Percentiles rank a stretch among this genome's conserved stretches.
These are phyloP conservation scores for Sigmodon hispidus DNA, from an alignment of 2,113 vertebrate genomes.

Conservation along the genomic window DNA sequence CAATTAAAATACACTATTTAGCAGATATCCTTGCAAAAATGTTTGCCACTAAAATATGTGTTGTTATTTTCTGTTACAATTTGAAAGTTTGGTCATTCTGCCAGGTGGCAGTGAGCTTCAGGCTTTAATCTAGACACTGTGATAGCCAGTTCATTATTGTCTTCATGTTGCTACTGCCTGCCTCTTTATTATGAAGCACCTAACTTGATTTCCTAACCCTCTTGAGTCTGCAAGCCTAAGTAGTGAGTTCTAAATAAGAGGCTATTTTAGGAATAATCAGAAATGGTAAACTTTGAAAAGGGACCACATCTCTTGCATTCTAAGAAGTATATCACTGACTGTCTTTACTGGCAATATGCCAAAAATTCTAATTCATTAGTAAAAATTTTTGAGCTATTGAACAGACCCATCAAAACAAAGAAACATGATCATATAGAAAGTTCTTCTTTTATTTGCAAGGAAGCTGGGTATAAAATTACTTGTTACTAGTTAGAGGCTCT, in stretches of 20 bases:
- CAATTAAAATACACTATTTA: neutral
- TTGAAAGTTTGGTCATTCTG: neutral
- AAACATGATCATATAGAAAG: neutral
- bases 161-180: neutral
- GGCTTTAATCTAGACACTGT: neutral
- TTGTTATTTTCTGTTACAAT: neutral
- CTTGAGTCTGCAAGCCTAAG: neutral
- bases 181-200: neutral
- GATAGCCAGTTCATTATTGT: neutral
- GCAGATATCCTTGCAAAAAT: neutral
- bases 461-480: neutral
- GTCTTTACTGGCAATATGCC: neutral
- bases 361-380: neutral
- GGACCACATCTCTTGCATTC: neutral
- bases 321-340: neutral
- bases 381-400: neutral
- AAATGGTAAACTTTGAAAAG: neutral
- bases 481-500: neutral
- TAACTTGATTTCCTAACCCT: neutral
- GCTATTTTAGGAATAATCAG: neutral
- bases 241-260: neutral
- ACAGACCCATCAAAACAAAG: neutral
- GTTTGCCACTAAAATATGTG: neutral
- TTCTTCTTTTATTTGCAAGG: neutral
- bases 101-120: neutral